These are phyloP conservation scores for Diabrotica virgifera DNA, from an alignment of 1,140 invertebrate species.

Conservation along the genomic window DNA sequence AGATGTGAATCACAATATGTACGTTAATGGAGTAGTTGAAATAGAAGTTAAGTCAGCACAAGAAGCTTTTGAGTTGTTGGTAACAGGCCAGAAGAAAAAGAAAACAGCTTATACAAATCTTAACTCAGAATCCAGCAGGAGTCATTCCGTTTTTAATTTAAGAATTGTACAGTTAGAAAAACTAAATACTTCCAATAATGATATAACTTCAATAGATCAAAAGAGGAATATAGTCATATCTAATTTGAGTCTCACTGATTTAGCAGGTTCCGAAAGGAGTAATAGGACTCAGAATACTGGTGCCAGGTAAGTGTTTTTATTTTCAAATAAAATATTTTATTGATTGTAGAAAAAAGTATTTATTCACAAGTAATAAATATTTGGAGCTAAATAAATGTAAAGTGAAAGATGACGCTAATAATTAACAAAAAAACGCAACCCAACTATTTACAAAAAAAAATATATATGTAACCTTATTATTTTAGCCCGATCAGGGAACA, in stretches of 20 bases:
- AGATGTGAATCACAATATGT: constrained; percentile 82
- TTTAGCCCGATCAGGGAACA: too few relatives aligned
- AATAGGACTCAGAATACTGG: constrained; percentile 78
- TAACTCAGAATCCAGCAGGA: constrained; percentile 91
- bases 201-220: constrained; percentile 58
- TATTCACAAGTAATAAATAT: too few relatives aligned
- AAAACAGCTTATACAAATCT: constrained; percentile 84
- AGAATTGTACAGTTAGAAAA: constrained; percentile 76
- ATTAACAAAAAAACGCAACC: too few relatives aligned
- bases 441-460: too few relatives aligned
- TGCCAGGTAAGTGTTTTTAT: constrained; percentile 10
- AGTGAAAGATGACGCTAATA: too few relatives aligned
- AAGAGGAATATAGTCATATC: constrained; percentile 68
- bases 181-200: constrained; percentile 50
- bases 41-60: constrained; percentile 86
- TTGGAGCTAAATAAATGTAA: too few relatives aligned
- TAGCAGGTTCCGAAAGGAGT: constrained; percentile 91
- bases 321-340: too few relatives aligned
- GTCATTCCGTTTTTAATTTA: constrained; percentile 92
- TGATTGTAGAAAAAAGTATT: too few relatives aligned
- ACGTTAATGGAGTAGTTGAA: constrained; percentile 85
- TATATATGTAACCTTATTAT: too few relatives aligned
- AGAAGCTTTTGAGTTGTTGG: constrained; percentile 86
- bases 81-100: constrained; percentile 79
- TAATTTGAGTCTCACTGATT: constrained; percentile 90